A percentile compares a stretch with the other conserved stretches of the same genome.
phyloP scores from a whole-genome alignment of 2,113 vertebrate species.

The Tapirus terrestris region DNA sequence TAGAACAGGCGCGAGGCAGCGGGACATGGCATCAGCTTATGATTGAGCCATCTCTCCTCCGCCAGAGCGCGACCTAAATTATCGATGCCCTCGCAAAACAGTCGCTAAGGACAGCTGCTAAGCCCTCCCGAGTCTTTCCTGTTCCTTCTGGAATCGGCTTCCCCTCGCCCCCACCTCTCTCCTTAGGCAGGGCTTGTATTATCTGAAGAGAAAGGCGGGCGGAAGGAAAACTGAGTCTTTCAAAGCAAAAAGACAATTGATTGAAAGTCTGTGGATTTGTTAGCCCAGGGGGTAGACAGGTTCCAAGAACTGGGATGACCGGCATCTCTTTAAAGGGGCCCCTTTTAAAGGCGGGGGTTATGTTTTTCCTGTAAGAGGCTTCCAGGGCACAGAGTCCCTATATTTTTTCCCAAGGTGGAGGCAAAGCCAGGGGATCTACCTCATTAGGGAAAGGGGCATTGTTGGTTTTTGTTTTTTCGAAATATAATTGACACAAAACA shows the following conservation, averaged over 20 bases:
- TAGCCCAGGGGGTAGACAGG: background rate
- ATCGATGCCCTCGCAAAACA: conserved; percentile 42
- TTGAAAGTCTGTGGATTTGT: background rate
- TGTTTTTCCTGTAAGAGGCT: background rate
- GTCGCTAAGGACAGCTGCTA: conserved; percentile 52
- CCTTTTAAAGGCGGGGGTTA: background rate
- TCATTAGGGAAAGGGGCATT: background rate
- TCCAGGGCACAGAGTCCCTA: background rate
- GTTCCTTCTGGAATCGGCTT: background rate
- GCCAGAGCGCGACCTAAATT: conserved; percentile 57
- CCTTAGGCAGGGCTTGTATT: background rate
- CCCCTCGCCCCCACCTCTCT: background rate
- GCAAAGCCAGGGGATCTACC: background rate
- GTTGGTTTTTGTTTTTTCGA: background rate
- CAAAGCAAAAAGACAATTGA: background rate
- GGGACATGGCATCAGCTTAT: background rate
- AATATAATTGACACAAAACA: background rate
- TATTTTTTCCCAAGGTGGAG: background rate
- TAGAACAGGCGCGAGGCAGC: background rate
- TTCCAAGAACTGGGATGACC: background rate
- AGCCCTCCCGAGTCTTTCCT: background rate
- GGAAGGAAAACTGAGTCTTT: background rate
- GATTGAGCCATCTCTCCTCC: background rate
- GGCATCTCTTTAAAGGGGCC: background rate
- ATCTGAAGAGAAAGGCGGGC: background rate